Base-by-base conservation (phyloP, 2,888 invertebrate genomes). In the Nomada ferruginata region DNA sequence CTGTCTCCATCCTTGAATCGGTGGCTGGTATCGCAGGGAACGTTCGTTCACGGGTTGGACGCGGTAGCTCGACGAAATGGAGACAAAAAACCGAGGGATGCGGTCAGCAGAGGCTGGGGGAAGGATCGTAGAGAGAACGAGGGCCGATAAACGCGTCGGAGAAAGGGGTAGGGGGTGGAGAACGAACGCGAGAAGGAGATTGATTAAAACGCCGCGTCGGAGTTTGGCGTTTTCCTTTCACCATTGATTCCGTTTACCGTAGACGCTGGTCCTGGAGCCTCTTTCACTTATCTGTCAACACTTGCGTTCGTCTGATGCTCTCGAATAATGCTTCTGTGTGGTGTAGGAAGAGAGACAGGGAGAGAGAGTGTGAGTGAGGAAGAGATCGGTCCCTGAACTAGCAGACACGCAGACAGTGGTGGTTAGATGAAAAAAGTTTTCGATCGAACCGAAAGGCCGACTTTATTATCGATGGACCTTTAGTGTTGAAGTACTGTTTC, bases 221-320 rank as follows among this genome's bases (percentile, higher is more conserved):
- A 87, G 83, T 85, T 87, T 82, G 83, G 84, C 87, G 80, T 85
- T 89, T 89, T 87, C 89, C 82, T 89, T 90, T 90, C 86, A 81
- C 76, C 84, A 75, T 86, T 86, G 86, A 86, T 86, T 88, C 82
- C 84, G 80, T 87, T 85, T 85, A 81, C 79, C 82, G 52, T 69
- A 79, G 73, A 81, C 76, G 66, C 74, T 65, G 72, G 61, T 66
- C 60, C 64, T 23, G 66, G 79, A 74, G 76, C 72, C 82, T 83
- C 86, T 84, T 87, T 82, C 90, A 74, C 86, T 86, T 84, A 88
- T 87, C 89, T 84, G 89, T 89, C 89, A 84, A 87, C 89, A 89
- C 85, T 85, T 87, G 83, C 86, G 83, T 81, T 81, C 84, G 80
- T 80, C 84, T 20, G 82, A 82, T 82, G 83, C 82, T 82, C 71